Evolutionary conservation across 1,140 invertebrate species (phyloP), one percentile per base, ranked within the genome.

Genomic region (Drosophila asahinai): DNA sequence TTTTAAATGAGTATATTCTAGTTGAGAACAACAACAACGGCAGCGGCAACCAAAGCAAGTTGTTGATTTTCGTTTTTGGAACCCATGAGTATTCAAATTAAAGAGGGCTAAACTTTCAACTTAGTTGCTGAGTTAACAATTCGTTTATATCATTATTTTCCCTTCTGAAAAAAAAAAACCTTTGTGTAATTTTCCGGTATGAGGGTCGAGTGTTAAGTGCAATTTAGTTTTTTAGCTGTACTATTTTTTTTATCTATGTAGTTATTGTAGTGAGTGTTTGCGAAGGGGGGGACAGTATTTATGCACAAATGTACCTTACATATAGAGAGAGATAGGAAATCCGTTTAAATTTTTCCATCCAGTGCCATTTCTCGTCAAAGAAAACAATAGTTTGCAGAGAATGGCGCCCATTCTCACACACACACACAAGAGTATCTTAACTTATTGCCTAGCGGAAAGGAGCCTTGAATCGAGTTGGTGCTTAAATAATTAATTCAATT

Each of bases 281-380:
- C 73, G 45, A 73, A 55, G 72, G 51, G 80, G 66, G 65, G 68
- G 66, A 73, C 79, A 90, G 86, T 90, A 90, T 90, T 90, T 90
- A 91, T 90, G 81, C 86, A 90, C 86, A 90, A 86, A 81, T 90
- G 86, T 90, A 90, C 86, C 86, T 90, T 80, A 90, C 52, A 40
- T 48, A 33, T 48, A 60, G 61, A 79, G 76, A 58, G 66, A 83
- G 64, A 58, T 70, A 57, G 63, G 76, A 78, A 68, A 65, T 84
- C 84, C 84, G 86, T 89, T 90, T 77, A 61, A 90, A 84, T 90
- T 89, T 89, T 90, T 89, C 86, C 86, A 89, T 82, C 81, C 75
- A 89, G 86, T 89, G 86, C 86, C 86, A 89, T 89, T 82, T 73
- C 61, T 65, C 76, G 49, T 40, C 22, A 68, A 71, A 68, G 6